Conservation (phyloP, 1,140 invertebrate species). For the Xylocopa sonorina region DNA sequence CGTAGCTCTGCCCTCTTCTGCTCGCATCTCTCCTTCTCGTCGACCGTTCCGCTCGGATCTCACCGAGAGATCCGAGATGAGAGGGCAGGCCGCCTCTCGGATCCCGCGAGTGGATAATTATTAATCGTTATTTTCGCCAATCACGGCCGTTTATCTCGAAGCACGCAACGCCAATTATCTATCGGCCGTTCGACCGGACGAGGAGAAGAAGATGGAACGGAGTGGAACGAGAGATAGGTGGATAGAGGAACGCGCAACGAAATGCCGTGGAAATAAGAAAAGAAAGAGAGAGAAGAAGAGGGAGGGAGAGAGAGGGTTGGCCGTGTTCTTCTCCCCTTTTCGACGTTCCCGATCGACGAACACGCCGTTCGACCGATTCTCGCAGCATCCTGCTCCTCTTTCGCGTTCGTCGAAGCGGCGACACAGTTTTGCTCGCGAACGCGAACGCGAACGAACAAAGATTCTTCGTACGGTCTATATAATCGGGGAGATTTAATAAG, state of each 20-base stretch:
- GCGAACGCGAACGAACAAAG: too few species aligned
- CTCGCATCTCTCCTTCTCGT: slow-evolving; percentile 51
- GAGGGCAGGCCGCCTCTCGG: slow-evolving; percentile 75
- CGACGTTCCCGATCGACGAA: slow-evolving; percentile 14
- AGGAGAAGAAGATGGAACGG: not conserved
- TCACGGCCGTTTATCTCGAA: slow-evolving; percentile 80
- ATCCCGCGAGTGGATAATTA: slow-evolving; percentile 80
- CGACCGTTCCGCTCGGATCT: slow-evolving; percentile 66
- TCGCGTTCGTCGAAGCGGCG: not conserved
- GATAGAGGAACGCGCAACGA: slow-evolving; percentile 9
- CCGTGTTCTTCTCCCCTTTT: slow-evolving; percentile 19
- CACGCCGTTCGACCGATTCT: slow-evolving; percentile 11
- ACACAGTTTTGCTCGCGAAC: not conserved
- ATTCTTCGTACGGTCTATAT: too few species aligned
- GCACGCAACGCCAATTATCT: slow-evolving; percentile 81
- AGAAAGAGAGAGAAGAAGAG: slow-evolving; percentile 25
- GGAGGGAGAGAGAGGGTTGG: slow-evolving; percentile 26
- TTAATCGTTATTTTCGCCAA: slow-evolving; percentile 81
- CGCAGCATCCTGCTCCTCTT: slow-evolving; percentile 23
- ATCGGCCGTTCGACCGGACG: slow-evolving; percentile 68
- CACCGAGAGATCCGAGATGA: slow-evolving; percentile 76
- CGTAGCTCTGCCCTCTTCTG: slow-evolving; percentile 46
- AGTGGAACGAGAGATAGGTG: not conserved
- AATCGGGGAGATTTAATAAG: too few species aligned
- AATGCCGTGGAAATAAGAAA: not conserved